Evolutionary conservation across 2,797 vertebrate genomes (phyloP).

Genomic region (Malurus splendens): DNA sequence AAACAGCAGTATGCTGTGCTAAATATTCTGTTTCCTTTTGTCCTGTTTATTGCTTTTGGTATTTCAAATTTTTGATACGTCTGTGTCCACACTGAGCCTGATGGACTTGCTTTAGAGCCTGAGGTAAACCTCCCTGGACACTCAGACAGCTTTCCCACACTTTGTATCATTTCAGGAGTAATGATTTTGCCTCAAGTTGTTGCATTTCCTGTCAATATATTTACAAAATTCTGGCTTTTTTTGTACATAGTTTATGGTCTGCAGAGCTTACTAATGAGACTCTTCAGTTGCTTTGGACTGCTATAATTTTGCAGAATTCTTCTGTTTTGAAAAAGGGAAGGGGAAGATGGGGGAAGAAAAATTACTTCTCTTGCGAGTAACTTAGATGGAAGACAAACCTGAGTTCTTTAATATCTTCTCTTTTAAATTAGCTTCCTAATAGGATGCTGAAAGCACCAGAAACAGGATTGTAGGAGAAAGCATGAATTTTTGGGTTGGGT

Average conservation of each 20-base stretch:
- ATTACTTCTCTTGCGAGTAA: neutral
- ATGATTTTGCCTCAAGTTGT: rapidly evolving
- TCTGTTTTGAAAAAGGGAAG: neutral
- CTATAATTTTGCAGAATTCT: neutral
- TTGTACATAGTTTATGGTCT: neutral
- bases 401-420: neutral
- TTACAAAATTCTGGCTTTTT: neutral
- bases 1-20: neutral
- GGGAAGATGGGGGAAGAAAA: neutral
- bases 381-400: neutral
- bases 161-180: neutral
- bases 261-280: neutral
- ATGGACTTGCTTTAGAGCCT: neutral
- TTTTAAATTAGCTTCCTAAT: neutral
- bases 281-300: neutral
- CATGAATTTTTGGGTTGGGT: neutral
- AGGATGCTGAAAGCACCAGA: neutral
- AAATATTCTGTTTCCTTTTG: neutral
- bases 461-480: neutral
- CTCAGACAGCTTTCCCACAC: neutral
- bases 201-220: rapidly evolving
- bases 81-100: neutral
- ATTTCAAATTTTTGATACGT: neutral
- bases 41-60: neutral
- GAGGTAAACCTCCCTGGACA: neutral